Conservation (phyloP, 2,888 invertebrate genomes). For the Drosophila lutescens region DNA sequence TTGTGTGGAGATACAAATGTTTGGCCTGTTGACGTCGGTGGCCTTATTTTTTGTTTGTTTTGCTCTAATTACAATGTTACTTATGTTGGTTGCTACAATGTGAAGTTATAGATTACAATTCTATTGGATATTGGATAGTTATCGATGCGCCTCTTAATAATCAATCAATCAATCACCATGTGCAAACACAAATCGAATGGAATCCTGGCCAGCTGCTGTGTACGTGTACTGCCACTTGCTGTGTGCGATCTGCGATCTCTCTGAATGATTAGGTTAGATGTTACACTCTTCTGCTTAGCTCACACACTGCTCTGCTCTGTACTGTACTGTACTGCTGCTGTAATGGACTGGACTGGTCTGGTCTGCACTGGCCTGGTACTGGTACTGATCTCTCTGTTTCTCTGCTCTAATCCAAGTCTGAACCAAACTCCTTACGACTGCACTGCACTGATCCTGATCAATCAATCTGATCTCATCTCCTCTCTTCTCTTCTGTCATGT, state of each 20-base stretch:
- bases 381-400: slow-evolving; percentile 24
- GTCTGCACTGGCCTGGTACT: slow-evolving; percentile 8
- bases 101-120: slow-evolving; percentile 38
- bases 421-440: slow-evolving; percentile 30
- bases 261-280: slow-evolving; percentile 23
- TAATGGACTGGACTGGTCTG: slow-evolving; percentile 46
- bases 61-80: slow-evolving; percentile 68
- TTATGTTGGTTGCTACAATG: slow-evolving; percentile 38
- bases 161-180: slow-evolving; percentile 51
- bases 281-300: slow-evolving; percentile 33
- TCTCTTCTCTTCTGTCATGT: slow-evolving; percentile 54
- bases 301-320: slow-evolving; percentile 49
- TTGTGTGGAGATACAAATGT: slow-evolving; percentile 43
- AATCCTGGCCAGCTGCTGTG: slow-evolving; percentile 74
- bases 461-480: slow-evolving; percentile 27
- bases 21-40: slow-evolving; percentile 6
- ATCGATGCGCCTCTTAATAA: slow-evolving; percentile 41
- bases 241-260: slow-evolving; percentile 29
- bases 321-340: slow-evolving; percentile 42
- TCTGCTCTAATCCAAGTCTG: slow-evolving; percentile 35
- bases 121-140: slow-evolving; percentile 47
- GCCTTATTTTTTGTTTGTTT: background rate
- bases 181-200: slow-evolving; percentile 62
- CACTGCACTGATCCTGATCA: slow-evolving; percentile 60
- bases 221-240: slow-evolving; percentile 61